phyloP scores from a whole-genome alignment of 2,797 vertebrate species.

The Centroberyx gerrardi region DNA sequence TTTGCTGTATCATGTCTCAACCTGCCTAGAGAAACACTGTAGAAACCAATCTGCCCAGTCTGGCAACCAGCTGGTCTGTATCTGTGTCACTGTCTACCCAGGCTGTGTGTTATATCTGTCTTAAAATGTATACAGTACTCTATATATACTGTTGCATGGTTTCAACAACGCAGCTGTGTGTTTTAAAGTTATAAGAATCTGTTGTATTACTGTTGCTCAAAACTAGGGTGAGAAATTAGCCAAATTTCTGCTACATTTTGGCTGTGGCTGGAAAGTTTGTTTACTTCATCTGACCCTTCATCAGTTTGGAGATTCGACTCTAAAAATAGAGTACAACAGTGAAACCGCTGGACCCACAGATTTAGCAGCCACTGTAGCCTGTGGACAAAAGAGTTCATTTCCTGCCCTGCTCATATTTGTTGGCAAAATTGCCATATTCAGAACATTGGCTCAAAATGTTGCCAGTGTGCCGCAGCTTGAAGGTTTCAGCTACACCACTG shows the following conservation, averaged over 20 bases:
- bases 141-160: too few relatives aligned
- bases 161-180: too few relatives aligned
- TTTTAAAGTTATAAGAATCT: too few relatives aligned
- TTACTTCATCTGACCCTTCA: constrained; percentile 22
- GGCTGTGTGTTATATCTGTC: too few relatives aligned
- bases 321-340: constrained; percentile 1
- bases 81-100: background rate
- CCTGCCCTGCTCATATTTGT: constrained; percentile 53
- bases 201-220: too few relatives aligned
- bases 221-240: too few relatives aligned
- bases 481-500: constrained; percentile 44
- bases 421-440: constrained; percentile 59
- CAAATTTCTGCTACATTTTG: too few relatives aligned
- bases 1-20: background rate
- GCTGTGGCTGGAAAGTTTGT: background rate
- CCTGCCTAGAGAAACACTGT: background rate
- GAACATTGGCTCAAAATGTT: constrained; percentile 62
- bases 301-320: constrained; percentile 30
- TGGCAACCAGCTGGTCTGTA: background rate
- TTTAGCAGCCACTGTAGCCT: constrained; percentile 58
- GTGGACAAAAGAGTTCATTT: constrained; percentile 62
- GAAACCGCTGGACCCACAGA: constrained; percentile 43
- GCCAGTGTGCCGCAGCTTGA: constrained; percentile 60
- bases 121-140: background rate
- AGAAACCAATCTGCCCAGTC: background rate